Percentiles rank a stretch among this genome's conserved stretches.
Conservation (phyloP, 2,888 invertebrate genomes). For the Leucania comma region DNA sequence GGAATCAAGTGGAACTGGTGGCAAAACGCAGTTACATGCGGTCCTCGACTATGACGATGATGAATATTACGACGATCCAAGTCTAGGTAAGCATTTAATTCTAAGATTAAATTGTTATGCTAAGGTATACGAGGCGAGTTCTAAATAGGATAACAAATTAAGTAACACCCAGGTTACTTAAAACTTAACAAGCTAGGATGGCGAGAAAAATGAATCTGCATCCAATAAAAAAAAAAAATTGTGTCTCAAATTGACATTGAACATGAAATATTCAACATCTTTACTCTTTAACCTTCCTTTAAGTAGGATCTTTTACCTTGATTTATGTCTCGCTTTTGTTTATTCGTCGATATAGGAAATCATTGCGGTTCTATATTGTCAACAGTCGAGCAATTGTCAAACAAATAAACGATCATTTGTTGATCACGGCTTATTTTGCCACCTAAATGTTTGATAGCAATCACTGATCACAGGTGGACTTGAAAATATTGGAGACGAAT, state of each 20-base stretch:
- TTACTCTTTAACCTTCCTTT: conserved; percentile 39
- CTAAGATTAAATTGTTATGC: neutral
- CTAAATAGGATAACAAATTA: neutral
- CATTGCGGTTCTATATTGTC: conserved; percentile 62
- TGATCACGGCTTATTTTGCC: conserved; percentile 43
- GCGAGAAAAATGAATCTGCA: too few relatives aligned
- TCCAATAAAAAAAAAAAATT: neutral
- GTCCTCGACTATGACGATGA: conserved; percentile 93
- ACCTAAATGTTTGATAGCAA: conserved; percentile 42
- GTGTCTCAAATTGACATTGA: neutral
- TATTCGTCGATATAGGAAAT: conserved; percentile 61
- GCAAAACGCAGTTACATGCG: conserved; percentile 93
- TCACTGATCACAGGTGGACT: conserved; percentile 18
- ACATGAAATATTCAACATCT: conserved; percentile 22
- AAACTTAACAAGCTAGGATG: neutral
- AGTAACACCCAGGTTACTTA: neutral
- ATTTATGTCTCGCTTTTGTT: conserved; percentile 58
- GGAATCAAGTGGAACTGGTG: conserved; percentile 88
- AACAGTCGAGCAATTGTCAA: conserved; percentile 56
- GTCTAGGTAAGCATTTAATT: conserved; percentile 77
- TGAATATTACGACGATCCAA: conserved; percentile 92
- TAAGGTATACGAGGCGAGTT: neutral
- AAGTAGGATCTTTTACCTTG: conserved; percentile 56
- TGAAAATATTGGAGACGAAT: conserved; percentile 12
- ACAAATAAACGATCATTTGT: conserved; percentile 49